A percentile compares a stretch with the other conserved stretches of the same genome.
These are phyloP conservation scores for Nebria brevicollis DNA, from an alignment of 2,888 invertebrate species.

Conservation along the genomic window DNA sequence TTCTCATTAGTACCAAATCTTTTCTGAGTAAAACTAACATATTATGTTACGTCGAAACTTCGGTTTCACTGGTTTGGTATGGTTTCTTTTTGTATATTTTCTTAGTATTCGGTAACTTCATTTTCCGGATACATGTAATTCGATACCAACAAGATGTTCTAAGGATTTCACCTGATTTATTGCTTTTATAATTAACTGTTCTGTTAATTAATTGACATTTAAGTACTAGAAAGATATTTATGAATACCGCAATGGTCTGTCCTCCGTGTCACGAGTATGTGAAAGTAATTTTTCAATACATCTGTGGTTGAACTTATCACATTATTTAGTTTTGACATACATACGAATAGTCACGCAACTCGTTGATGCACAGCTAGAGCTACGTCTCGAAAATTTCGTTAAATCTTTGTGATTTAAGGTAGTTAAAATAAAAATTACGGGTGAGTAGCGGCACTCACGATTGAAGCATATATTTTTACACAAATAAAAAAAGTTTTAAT, in stretches of 20 bases:
- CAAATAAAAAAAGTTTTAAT: no score
- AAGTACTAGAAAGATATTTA: constrained; percentile 14
- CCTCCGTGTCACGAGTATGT: background rate
- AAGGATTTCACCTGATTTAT: constrained; percentile 28
- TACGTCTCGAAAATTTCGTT: background rate
- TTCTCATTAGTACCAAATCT: no score
- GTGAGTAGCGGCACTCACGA: no score
- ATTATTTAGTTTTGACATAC: background rate
- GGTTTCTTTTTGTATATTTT: background rate
- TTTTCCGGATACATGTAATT: constrained; percentile 6
- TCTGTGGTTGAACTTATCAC: background rate
- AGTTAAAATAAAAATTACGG: no score
- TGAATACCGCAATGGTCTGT: background rate
- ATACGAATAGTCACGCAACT: background rate
- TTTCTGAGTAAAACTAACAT: background rate
- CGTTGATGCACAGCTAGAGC: background rate
- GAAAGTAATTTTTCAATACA: background rate
- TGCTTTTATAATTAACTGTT: constrained; percentile 31
- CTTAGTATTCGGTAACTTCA: constrained; percentile 22
- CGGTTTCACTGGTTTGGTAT: constrained; percentile 9
- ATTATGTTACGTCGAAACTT: constrained; percentile 21
- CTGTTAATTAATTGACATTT: constrained; percentile 31
- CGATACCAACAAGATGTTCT: background rate
- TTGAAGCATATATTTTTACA: no score
- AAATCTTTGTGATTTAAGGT: background rate